Conservation (phyloP, 2,113 vertebrate genomes). For the Hypanus sabinus region DNA sequence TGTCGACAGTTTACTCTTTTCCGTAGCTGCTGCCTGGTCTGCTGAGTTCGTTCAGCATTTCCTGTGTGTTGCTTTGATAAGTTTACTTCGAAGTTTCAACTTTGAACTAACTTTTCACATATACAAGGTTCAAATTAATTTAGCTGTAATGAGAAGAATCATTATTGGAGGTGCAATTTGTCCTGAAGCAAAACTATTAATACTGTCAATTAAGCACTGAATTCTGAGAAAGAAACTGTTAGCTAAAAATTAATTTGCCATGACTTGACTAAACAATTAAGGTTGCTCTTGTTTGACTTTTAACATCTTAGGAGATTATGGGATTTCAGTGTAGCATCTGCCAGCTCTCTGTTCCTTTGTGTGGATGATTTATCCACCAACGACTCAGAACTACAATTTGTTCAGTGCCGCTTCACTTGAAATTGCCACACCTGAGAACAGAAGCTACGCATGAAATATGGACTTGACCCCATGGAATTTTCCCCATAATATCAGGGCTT, state of each 20-base stretch:
- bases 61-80: no score
- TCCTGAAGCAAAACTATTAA: not conserved
- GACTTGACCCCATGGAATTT: not conserved
- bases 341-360: not conserved
- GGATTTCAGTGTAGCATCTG: constrained; percentile 10
- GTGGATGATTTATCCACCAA: not conserved
- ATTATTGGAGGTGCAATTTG: not conserved
- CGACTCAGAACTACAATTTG: constrained; percentile 16
- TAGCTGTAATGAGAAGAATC: not conserved
- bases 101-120: not conserved
- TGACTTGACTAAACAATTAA: not conserved
- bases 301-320: constrained; percentile 12
- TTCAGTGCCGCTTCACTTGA: not conserved
- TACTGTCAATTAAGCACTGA: constrained; percentile 10
- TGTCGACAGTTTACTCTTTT: no score
- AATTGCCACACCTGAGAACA: constrained; percentile 24
- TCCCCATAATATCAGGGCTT: not conserved
- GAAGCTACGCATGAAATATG: not conserved
- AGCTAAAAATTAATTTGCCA: not conserved
- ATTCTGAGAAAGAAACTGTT: not conserved
- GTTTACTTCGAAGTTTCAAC: no score
- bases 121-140: not conserved
- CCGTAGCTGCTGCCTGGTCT: no score
- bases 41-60: no score
- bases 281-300: not conserved